Base-by-base conservation (phyloP, 2,113 vertebrate species). In the Centropus bengalensis region DNA sequence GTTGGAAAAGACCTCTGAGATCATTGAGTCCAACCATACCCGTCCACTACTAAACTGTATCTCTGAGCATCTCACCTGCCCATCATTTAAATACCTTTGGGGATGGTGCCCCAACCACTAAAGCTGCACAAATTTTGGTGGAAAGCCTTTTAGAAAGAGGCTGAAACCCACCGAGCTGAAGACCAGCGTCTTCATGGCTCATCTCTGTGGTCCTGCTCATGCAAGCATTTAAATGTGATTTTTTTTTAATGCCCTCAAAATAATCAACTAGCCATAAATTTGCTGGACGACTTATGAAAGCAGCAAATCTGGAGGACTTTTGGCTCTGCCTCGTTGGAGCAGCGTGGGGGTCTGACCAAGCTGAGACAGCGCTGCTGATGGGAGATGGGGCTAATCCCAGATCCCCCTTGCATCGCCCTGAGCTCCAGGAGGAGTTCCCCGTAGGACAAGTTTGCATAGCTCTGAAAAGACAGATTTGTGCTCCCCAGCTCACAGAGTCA, bases 181-280 rank as follows among this genome's bases (percentile, higher is more conserved):
- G 38, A 44, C n/a, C 63, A 73, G 14, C 49, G 38, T 30, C 67
- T 79, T 52, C 79, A n/a, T 4, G 12, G 33, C 23, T 85, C n/a
- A 44, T 8, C 45, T 64, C 47, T 1, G 2, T 1, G 2, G 38
- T 76, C 40, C 62, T 75, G 49, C 45, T 51, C 49, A 15, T 21
- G 16, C 0, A 0, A 74, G 19, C 1, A 0, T 30, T 73, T 47
- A 62, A 80, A 49, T 27, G 15, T 2, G 4, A 30, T 38, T 5
- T 64, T 38, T 5, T 64, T 79, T 91, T 47, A n/a, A n/a, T 20
- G 26, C 55, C 23, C 47, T 52, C 55, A 68, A 32, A 81, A 24
- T 14, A 49, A 55, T 42, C 14, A 75, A 5, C 18, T n/a, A 62
- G n/a, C 45, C 14, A 4, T 44, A 58, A 36, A 58, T 56, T 20